These are phyloP conservation scores for Heteropelma amictum DNA, from an alignment of 2,888 invertebrate species.

Conservation along the genomic window DNA sequence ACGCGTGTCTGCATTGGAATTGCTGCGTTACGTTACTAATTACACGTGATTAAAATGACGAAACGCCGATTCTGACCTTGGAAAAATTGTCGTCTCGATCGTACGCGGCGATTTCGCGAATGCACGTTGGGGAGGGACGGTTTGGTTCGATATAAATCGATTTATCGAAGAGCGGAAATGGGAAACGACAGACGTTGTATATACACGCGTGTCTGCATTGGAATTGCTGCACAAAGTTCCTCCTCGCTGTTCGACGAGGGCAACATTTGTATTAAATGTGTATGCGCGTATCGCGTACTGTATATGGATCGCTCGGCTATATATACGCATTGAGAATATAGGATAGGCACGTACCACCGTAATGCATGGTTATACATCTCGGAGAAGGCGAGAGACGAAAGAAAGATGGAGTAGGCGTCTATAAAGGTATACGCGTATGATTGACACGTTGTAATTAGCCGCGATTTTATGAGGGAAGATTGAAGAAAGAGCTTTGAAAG, in stretches of 20 bases:
- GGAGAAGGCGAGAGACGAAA: constrained; percentile 8
- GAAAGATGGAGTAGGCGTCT: constrained; percentile 56
- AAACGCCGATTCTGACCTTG: no score
- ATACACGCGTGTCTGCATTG: background rate
- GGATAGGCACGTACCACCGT: constrained; percentile 56
- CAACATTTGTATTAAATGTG: background rate
- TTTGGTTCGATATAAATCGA: no score
- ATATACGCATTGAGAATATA: constrained; percentile 34
- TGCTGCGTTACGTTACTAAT: no score
- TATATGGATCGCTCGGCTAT: background rate
- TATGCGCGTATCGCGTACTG: background rate
- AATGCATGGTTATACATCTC: constrained; percentile 57
- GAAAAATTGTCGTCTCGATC: no score
- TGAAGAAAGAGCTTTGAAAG: constrained; percentile 59
- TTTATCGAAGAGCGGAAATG: no score
- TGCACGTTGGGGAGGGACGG: no score
- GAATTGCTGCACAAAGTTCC: no score
- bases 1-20: no score
- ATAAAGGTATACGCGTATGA: constrained; percentile 67
- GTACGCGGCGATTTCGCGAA: no score
- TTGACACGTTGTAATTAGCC: constrained; percentile 70
- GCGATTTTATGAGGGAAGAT: constrained; percentile 59
- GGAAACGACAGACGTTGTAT: no score
- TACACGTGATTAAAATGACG: no score
- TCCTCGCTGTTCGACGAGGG: no score